Conservation (phyloP, 92 coral and sea anemone genomes). For the Heliopora coerulea region DNA sequence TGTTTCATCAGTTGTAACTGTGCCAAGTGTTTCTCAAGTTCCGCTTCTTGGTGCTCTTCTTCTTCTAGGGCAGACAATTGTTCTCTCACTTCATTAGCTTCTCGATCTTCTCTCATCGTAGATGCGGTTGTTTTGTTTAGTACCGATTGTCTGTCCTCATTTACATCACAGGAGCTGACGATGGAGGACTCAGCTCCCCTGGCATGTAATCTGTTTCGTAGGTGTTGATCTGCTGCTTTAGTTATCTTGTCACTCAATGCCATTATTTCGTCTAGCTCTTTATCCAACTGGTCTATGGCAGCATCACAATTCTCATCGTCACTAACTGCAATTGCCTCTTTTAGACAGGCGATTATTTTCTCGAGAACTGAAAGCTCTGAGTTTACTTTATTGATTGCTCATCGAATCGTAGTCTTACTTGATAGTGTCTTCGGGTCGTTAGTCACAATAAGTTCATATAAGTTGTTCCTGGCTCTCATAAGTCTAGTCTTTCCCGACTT, state of each 20-base stretch:
- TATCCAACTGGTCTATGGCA: conserved; percentile 44
- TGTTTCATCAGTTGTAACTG: conserved; percentile 45
- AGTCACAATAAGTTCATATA: neutral
- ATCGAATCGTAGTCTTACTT: conserved; percentile 39
- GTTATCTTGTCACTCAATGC: neutral
- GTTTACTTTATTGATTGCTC: conserved; percentile 43
- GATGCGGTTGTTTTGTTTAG: neutral
- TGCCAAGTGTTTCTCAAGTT: conserved; percentile 20
- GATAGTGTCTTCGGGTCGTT: conserved; percentile 27
- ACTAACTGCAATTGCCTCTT: conserved; percentile 43
- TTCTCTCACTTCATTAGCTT: conserved; percentile 33
- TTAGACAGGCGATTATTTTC: conserved; percentile 44
- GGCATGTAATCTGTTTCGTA: conserved; percentile 35
- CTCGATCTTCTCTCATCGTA: conserved; percentile 16
- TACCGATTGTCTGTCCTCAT: neutral
- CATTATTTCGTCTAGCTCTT: conserved; percentile 32
- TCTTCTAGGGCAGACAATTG: conserved; percentile 37
- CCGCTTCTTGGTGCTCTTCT: conserved; percentile 35
- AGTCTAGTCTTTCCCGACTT: neutral
- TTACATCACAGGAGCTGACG: conserved; percentile 11
- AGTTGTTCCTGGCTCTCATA: neutral
- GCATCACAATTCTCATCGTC: conserved; percentile 31
- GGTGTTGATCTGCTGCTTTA: conserved; percentile 10
- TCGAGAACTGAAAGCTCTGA: conserved; percentile 28
- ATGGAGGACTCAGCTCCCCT: conserved; percentile 34